Base-by-base conservation (phyloP, 2,113 vertebrate genomes). In the Neotoma lepida region DNA sequence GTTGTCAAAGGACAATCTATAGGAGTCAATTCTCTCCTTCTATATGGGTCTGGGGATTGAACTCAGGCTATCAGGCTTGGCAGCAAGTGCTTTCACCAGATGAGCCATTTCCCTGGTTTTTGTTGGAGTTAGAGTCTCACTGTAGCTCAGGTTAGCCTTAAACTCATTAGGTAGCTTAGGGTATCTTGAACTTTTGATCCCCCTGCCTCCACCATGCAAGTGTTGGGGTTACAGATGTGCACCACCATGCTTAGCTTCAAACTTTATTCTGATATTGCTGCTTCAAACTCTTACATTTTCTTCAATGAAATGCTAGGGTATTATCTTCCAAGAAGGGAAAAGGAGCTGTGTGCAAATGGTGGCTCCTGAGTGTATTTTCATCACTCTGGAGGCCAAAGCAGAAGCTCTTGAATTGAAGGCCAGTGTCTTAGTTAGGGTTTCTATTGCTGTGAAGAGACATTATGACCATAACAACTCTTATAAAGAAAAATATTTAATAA, bases 251-350 rank as follows among this genome's bases (percentile, higher is more conserved):
- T 18, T 41, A 10, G 39, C 58, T 63, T 64, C 78, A 63, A 33
- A 63, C 13, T 90, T 89, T 68, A 86, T 90, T 61, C 76, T 95
- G 91, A 94, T 51, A 92, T 54, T 41, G 77, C 44, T 95, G 92
- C 54, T 85, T 88, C 39, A 77, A 51, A 88, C 20, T 77, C 56
- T 86, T 86, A 90, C 85, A 70, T 70, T 88, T 89, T 77, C 93
- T 66, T 91, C n/a, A 87, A 64, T 76, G 87, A 93, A 89, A 82
- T 81, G 13, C 94, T 86, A 90, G 77, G 41, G 64, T 88, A 64
- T 77, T 92, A 82, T 66, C 51, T 92, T 44, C 30, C 78, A 86
- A 84, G 74, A 88, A 73, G 9, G 46, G 10, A 30, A 28, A 78
- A 61, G 51, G 56, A 44, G 18, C 5, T 46, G 39, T 22, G 39